These are phyloP conservation scores for Drosophila multiciliata DNA, from an alignment of 2,888 invertebrate genomes.

Conservation along the genomic window DNA sequence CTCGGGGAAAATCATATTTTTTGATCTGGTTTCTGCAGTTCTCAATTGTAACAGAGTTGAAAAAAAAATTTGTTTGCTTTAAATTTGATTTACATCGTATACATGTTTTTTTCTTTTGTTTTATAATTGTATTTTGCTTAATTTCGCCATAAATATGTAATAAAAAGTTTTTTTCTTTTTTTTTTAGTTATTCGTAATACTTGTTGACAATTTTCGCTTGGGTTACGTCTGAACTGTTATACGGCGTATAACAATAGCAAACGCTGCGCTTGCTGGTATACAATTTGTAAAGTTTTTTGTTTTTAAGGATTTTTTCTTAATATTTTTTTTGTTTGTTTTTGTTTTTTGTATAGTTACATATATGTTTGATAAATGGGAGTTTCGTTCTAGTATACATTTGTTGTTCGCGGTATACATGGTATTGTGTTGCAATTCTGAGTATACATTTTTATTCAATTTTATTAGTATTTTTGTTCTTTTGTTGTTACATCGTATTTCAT, in stretches of 20 bases:
- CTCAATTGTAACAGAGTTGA: slow-evolving; percentile 9
- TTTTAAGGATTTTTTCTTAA: slow-evolving; percentile 4
- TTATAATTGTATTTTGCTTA: slow-evolving; percentile 22
- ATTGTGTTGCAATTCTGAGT: slow-evolving; percentile 33
- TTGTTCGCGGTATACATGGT: slow-evolving; percentile 47
- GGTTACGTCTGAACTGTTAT: slow-evolving; percentile 40
- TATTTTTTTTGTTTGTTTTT: slow-evolving; percentile 12
- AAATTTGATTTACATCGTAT: slow-evolving; percentile 72
- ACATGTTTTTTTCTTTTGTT: slow-evolving; percentile 50
- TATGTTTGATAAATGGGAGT: slow-evolving; percentile 56
- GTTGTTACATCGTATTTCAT: slow-evolving; percentile 52
- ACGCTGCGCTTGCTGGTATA: slow-evolving; percentile 49
- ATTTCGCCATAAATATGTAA: slow-evolving; percentile 57
- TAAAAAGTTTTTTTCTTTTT: slow-evolving; percentile 39
- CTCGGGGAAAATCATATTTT: slow-evolving; percentile 5
- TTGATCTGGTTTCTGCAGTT: slow-evolving; percentile 5
- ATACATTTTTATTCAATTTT: slow-evolving; percentile 27
- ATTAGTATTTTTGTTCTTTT: not conserved
- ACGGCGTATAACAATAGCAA: slow-evolving; percentile 46
- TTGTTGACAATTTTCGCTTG: slow-evolving; percentile 48
- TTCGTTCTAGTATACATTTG: slow-evolving; percentile 61
- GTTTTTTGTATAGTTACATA: slow-evolving; percentile 23
- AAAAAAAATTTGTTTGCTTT: slow-evolving; percentile 28
- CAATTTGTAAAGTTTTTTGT: slow-evolving; percentile 36
- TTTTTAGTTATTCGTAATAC: slow-evolving; percentile 44